Conservation (phyloP, 2,797 vertebrate genomes). For the Amblyraja radiata region DNA sequence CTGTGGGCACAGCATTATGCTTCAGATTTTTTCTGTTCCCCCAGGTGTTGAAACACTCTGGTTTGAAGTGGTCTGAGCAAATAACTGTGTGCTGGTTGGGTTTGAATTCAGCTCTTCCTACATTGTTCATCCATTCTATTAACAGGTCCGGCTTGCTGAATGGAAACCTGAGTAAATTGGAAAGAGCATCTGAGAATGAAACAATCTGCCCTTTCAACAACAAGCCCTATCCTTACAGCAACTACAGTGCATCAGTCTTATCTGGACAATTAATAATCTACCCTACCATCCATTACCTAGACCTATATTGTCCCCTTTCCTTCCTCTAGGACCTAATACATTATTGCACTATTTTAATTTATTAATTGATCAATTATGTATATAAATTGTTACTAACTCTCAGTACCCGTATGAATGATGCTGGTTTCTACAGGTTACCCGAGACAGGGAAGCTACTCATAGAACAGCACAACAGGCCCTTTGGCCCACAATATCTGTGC, state of each 20-base stretch:
- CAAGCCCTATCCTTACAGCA: too few relatives aligned
- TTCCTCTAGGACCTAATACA: not conserved
- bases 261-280: not conserved
- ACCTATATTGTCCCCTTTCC: not conserved
- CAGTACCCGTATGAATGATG: not conserved
- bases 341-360: not conserved
- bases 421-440: not conserved
- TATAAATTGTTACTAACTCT: not conserved
- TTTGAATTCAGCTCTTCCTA: conserved; percentile 51
- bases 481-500: too few relatives aligned
- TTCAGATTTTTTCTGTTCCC: conserved; percentile 56
- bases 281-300: not conserved
- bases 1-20: conserved; percentile 53
- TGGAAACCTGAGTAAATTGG: conserved; percentile 46
- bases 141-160: conserved; percentile 54
- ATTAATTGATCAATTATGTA: not conserved
- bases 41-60: conserved; percentile 55
- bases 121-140: conserved; percentile 54
- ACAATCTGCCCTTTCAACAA: too few relatives aligned
- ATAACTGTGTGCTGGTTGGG: conserved; percentile 56
- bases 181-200: accelerated
- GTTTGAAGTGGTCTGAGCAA: conserved; percentile 55
- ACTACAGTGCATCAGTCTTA: not conserved
- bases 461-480: too few relatives aligned
- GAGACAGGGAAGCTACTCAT: not conserved